Evolutionary conservation across 2,113 vertebrate species (phyloP).

Genomic region (Zapornia atra): DNA sequence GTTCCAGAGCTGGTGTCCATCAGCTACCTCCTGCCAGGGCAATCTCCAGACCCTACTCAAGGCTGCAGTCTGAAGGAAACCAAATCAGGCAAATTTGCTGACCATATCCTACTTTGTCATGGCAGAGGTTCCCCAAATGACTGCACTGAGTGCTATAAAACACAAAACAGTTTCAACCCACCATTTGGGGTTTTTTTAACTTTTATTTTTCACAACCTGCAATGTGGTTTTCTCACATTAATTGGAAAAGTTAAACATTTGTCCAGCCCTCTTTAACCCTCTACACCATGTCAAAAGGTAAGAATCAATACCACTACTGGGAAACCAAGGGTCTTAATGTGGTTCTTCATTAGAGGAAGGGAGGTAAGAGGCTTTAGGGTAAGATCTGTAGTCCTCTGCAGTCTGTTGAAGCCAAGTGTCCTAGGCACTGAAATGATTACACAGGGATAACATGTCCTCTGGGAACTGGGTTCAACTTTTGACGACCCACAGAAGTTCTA

Average conservation of each 20-base stretch:
- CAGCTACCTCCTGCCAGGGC: neutral
- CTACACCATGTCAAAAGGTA: neutral
- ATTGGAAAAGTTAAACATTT: neutral
- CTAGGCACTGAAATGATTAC: neutral
- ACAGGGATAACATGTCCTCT: neutral
- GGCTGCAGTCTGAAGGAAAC: neutral
- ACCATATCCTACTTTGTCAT: neutral
- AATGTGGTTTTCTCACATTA: rapidly evolving
- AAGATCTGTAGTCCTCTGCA: neutral
- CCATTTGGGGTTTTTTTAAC: too few species aligned
- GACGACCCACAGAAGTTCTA: neutral
- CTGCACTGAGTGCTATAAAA: neutral
- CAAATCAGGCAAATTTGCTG: neutral
- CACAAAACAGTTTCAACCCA: neutral
- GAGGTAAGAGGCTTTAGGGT: neutral
- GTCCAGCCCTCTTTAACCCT: neutral
- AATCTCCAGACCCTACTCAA: too few species aligned
- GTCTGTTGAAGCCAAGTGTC: neutral
- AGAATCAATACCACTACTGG: neutral
- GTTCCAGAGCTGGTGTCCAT: neutral
- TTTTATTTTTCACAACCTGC: neutral
- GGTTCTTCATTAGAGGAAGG: neutral
- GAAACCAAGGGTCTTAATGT: neutral
- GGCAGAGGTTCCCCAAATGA: neutral
- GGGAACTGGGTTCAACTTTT: neutral